A percentile compares a stretch with the other conserved stretches of the same genome.
Evolutionary conservation across 2,888 invertebrate genomes (phyloP).

Genomic region (Eupithecia vulgata): DNA sequence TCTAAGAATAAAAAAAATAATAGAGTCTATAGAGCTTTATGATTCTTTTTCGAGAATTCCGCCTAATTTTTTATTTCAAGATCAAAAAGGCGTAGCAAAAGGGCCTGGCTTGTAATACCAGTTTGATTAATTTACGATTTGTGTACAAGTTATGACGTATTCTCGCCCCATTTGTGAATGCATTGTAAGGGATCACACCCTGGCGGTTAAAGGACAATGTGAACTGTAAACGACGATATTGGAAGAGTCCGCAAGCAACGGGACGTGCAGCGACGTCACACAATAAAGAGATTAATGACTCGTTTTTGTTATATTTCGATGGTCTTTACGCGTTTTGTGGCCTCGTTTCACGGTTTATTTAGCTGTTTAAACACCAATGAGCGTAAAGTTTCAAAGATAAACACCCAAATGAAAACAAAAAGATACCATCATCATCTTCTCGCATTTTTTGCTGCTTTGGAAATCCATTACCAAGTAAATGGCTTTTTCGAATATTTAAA

Average conservation of each 20-base stretch:
- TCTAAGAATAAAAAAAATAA: not conserved
- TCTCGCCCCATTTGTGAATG: constrained; percentile 73
- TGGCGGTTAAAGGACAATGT: constrained; percentile 76
- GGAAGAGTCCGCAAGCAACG: constrained; percentile 78
- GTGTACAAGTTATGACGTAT: constrained; percentile 74
- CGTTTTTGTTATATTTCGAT: constrained; percentile 78
- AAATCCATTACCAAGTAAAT: constrained; percentile 35
- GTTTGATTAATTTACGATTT: constrained; percentile 69
- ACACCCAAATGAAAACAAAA: constrained; percentile 56
- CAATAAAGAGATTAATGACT: constrained; percentile 81
- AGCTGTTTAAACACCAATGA: constrained; percentile 74
- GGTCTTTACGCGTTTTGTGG: constrained; percentile 79
- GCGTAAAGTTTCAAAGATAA: constrained; percentile 70
- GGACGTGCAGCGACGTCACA: constrained; percentile 67
- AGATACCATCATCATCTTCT: constrained; percentile 48
- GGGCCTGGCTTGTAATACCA: constrained; percentile 16
- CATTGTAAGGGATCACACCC: constrained; percentile 79
- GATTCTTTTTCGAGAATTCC: not conserved
- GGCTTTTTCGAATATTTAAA: constrained; percentile 36
- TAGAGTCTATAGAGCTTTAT: not conserved
- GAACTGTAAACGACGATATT: constrained; percentile 69
- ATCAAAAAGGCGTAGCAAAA: not conserved
- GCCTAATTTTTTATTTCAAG: not conserved
- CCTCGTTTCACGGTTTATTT: constrained; percentile 81
- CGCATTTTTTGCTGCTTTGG: constrained; percentile 33